A percentile compares a stretch with the other conserved stretches of the same genome.
phyloP scores from a whole-genome alignment of 2,888 invertebrate genomes.

The Ennomos quercinarius region DNA sequence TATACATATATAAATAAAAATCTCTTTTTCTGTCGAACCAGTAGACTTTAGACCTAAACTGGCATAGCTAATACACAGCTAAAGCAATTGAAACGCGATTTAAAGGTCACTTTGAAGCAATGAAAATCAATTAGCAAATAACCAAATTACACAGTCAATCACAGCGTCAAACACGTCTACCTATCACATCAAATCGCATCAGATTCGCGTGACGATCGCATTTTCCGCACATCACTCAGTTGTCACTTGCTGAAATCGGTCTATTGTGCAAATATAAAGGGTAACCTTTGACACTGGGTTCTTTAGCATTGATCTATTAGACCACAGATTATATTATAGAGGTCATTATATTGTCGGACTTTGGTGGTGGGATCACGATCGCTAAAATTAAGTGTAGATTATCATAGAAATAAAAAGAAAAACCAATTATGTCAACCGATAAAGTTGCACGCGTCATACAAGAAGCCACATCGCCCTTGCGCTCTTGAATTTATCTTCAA shows the following conservation, averaged over 20 bases:
- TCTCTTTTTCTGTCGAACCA: too few species aligned
- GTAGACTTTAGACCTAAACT: too few species aligned
- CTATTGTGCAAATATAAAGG: conserved; percentile 39
- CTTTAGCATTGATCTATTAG: conserved; percentile 13
- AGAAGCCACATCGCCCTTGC: too few species aligned
- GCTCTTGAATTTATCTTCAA: too few species aligned
- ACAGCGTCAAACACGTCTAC: conserved; percentile 15
- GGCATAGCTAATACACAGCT: too few species aligned
- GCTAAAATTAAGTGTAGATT: neutral
- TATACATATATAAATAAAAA: too few species aligned
- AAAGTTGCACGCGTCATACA: too few species aligned
- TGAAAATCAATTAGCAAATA: conserved; percentile 13
- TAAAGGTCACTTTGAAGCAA: neutral
- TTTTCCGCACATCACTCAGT: conserved; percentile 46
- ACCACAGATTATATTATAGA: conserved; percentile 11
- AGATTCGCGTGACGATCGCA: conserved; percentile 35
- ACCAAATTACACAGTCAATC: conserved; percentile 15
- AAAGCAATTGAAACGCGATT: too few species aligned
- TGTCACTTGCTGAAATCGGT: conserved; percentile 36
- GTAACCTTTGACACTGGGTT: conserved; percentile 27
- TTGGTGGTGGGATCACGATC: conserved; percentile 5
- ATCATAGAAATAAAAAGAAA: too few species aligned
- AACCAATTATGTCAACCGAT: too few species aligned
- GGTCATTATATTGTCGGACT: conserved; percentile 18
- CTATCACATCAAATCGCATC: conserved; percentile 14